A percentile compares a stretch with the other conserved stretches of the same genome.
These are phyloP conservation scores for Ascaphus truei DNA, from an alignment of 2,113 vertebrate species.

Conservation along the genomic window DNA sequence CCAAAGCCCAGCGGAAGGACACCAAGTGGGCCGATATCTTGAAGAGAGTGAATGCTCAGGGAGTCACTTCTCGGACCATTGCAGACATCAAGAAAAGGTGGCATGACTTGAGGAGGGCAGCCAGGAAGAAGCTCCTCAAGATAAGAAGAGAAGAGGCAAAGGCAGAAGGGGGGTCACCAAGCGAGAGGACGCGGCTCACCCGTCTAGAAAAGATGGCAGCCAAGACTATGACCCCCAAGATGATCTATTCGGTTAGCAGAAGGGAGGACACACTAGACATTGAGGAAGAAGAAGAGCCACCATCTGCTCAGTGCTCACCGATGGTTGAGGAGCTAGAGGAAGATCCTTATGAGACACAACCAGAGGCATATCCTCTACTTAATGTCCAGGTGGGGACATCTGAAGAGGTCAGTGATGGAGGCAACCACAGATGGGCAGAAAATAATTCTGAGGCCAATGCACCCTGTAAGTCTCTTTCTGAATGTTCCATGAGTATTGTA, in stretches of 20 bases:
- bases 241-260: neutral
- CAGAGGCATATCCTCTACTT: too few species aligned
- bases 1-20: neutral
- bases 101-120: neutral
- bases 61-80: neutral
- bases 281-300: neutral
- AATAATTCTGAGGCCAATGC: neutral
- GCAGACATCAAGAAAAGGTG: neutral
- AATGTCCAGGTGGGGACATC: too few species aligned
- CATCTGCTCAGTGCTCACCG: neutral
- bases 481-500: too few species aligned
- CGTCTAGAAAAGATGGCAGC: neutral
- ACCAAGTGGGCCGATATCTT: neutral
- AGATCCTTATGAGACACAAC: neutral
- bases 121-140: neutral
- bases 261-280: neutral
- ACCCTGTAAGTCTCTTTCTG: neutral
- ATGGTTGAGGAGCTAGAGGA: neutral
- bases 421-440: neutral
- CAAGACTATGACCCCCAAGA: neutral
- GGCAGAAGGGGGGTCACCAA: neutral
- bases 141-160: neutral
- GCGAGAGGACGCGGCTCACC: neutral
- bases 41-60: neutral
- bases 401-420: too few species aligned